Conservation (phyloP, 2,888 invertebrate species). For the Latrodectus hesperus region DNA sequence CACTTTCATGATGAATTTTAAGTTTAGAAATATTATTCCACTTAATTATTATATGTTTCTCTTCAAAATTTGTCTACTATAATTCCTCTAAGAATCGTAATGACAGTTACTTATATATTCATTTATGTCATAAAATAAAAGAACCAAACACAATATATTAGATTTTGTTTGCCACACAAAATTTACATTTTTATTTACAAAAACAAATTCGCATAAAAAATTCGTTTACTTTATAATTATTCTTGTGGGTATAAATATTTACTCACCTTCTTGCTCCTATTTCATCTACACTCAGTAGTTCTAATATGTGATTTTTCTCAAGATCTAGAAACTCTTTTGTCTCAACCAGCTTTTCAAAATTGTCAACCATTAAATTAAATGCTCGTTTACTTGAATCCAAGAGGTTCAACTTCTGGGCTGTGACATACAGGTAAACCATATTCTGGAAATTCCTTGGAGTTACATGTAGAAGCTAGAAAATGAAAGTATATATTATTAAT, state of each 20-base stretch:
- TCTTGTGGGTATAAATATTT: not conserved
- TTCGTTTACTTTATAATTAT: not conserved
- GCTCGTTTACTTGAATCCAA: slow-evolving; percentile 23
- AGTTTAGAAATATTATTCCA: too few species aligned
- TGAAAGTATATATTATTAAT: too few species aligned
- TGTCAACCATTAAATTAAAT: slow-evolving; percentile 27
- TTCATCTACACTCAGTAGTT: slow-evolving; percentile 39
- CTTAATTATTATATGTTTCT: too few species aligned
- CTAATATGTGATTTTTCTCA: slow-evolving; percentile 36
- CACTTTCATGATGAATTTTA: too few species aligned
- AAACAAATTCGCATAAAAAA: not conserved
- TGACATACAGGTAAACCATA: slow-evolving; percentile 56
- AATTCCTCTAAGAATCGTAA: too few species aligned
- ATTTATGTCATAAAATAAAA: too few species aligned
- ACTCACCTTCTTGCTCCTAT: slow-evolving; percentile 53
- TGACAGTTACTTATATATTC: too few species aligned
- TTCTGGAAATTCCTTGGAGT: slow-evolving; percentile 31
- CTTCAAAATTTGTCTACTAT: too few species aligned
- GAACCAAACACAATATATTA: too few species aligned
- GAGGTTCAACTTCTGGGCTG: slow-evolving; percentile 23
- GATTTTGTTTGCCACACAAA: not conserved
- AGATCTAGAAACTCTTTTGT: slow-evolving; percentile 51
- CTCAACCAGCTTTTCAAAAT: slow-evolving; percentile 48
- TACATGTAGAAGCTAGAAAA: slow-evolving; percentile 30
- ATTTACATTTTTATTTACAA: not conserved